These are phyloP conservation scores for Elachura formosa DNA, from an alignment of 2,113 vertebrate species.

Conservation along the genomic window DNA sequence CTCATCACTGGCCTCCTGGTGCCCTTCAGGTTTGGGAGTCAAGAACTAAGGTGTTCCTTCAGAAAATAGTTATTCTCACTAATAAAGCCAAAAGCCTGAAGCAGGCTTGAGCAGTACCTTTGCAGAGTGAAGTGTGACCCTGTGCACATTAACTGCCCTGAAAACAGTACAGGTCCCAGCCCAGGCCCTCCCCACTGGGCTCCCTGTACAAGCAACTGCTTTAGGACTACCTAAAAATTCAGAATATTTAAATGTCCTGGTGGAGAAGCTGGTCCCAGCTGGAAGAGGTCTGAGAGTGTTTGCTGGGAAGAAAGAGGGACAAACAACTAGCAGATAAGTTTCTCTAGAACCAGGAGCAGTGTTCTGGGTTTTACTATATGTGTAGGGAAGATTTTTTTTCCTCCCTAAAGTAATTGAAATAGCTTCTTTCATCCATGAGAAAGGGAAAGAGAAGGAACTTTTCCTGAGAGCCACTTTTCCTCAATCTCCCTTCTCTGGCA, in stretches of 20 bases:
- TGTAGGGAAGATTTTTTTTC: background rate
- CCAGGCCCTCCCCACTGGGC: background rate
- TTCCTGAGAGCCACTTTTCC: background rate
- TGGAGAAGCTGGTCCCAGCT: background rate
- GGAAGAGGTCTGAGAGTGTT: background rate
- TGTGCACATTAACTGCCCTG: fast-evolving
- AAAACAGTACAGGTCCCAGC: background rate
- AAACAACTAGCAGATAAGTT: background rate
- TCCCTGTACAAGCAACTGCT: background rate
- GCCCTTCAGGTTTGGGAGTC: background rate
- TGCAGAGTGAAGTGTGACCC: background rate
- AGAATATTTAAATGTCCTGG: background rate
- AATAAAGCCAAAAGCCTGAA: background rate
- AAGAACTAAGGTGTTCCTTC: background rate
- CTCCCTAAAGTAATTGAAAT: background rate
- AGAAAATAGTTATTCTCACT: background rate
- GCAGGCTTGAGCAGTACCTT: fast-evolving
- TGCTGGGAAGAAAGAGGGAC: background rate
- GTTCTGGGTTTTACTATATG: background rate
- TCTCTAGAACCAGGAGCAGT: background rate
- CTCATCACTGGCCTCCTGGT: background rate
- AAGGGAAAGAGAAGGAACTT: background rate
- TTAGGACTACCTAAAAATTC: background rate
- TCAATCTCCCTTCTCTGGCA: background rate
- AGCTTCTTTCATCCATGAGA: background rate